Conservation (phyloP, 2,888 invertebrate genomes). For the Leptopilina syphax region DNA sequence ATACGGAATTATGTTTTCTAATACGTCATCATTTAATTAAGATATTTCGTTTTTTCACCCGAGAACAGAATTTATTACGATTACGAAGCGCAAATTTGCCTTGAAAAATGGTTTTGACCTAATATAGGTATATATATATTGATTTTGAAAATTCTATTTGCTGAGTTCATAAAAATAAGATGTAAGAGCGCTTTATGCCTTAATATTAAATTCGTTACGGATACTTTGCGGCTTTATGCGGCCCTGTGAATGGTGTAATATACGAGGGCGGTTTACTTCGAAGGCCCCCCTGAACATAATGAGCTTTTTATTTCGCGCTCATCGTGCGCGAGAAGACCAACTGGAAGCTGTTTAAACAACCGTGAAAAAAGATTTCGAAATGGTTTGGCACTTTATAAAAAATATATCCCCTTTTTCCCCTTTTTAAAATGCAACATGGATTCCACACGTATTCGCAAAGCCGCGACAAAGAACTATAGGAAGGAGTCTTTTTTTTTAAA, state of each 20-base stretch:
- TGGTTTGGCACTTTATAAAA: conserved; percentile 7
- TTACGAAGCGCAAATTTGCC: not conserved
- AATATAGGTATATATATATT: not conserved
- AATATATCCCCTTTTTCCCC: conserved; percentile 41
- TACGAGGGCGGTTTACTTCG: conserved; percentile 14
- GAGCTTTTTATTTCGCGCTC: conserved; percentile 36
- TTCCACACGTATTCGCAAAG: conserved; percentile 47
- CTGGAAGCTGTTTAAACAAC: conserved; percentile 50
- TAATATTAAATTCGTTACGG: conserved; percentile 16
- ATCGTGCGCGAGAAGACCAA: conserved; percentile 21
- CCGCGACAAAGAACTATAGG: conserved; percentile 34
- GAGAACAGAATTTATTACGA: not conserved
- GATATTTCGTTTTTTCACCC: too few species aligned
- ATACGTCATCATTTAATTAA: too few species aligned
- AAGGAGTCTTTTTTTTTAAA: conserved; percentile 17
- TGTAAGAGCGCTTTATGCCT: conserved; percentile 7
- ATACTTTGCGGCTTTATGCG: conserved; percentile 1
- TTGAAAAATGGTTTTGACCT: not conserved
- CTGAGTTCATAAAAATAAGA: conserved; percentile 15
- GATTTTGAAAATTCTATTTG: not conserved
- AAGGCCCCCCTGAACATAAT: conserved; percentile 17
- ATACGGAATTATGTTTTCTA: too few species aligned
- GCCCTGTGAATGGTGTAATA: conserved; percentile 17
- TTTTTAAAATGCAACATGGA: conserved; percentile 35
- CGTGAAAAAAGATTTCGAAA: conserved; percentile 46